Base-by-base conservation (phyloP, 2,888 invertebrate genomes). In the Meiosimyza platycephala region DNA sequence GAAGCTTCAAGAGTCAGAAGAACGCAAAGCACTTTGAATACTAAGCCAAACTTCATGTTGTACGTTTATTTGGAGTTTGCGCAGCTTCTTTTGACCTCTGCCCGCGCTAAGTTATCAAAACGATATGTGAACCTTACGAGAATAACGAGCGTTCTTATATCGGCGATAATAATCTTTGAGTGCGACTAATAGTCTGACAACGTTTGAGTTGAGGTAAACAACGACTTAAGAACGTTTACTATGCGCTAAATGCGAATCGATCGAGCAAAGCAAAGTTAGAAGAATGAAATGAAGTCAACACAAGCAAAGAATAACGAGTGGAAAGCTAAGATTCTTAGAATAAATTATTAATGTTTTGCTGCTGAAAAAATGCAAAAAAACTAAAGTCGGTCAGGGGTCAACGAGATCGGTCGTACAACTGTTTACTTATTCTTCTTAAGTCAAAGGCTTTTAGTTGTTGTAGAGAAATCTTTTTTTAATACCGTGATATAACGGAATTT, bases 21-120 rank as follows among this genome's bases (percentile, higher is more conserved):
- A 54, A 79, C 79, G 74, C 80, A 80, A 5, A 82, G 75, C 78
- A 78, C 78, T 72, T 80, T 15, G 6, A 78, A 76, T 48, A 67
- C 76, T 63, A 72, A 79, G 66, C 67, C 80, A 77, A 71, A 77
- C 62, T 69, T 74, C 60, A 60, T 67, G 60, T 7, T 52, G 55
- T 40, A 3, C n/a, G 40, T n/a, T 22, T 64, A 9, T 15, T 50
- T 33, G 13, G 13, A 54, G 50, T 22, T 67, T 62, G 28, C 59
- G 22, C 57, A 48, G 33, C 69, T 60, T 62, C 2, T 70, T 76
- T 78, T 62, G 77, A 74, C 74, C 73, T 75, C 67, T 68, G 74
- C 72, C 33, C 74, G 28, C 73, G 72, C 33, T 65, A 51, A 33
- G 40, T 65, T 40, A 48, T 60, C 57, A 57, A 73, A 69, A 64